Evolutionary conservation across 2,888 invertebrate genomes (phyloP), one percentile per base, ranked within the genome.

Genomic region (Masnerella sp.): DNA sequence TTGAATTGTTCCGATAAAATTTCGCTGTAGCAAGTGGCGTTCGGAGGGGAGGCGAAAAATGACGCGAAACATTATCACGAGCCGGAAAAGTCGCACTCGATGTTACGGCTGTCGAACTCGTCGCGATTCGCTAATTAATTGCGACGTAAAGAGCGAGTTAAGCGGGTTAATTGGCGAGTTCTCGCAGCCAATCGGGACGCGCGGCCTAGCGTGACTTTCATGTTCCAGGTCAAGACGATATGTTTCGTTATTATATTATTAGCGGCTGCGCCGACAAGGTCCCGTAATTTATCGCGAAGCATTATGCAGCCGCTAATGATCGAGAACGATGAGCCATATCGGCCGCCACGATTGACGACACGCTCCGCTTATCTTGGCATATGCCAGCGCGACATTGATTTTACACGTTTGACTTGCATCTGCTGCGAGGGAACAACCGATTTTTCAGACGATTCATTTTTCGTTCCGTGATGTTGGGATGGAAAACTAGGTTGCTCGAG

Each of bases 211-310:
- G 85, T 85, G 85, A 85, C 85, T 85, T 78, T 76, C 79, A 80
- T 79, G 79, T 84, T 84, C 75, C 83, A 84, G 84, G 85, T 84
- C 84, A 84, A 74, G 78, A 84, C 84, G 81, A 83, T 85, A 85
- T 84, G 84, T 84, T 85, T 84, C 75, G 79, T 79, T 81, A 83
- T 84, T 83, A 82, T 83, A 83, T 83, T 83, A 83, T 85, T 84
- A 84, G 78, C 71, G 45, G 76, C 70, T 74, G 45, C 49, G 28
- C 38, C 62, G 32, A 52, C 52, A 62, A 51, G 49, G 38, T 36
- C 40, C 58, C 45, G 52, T 77, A 76, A 78, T 78, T 78, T 78
- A 77, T 77, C 74, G 76, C 62, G 47, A 45, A 74, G 64, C 72
- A 75, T 73, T 76, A 74, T 65, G 47, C 45, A 38, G 36, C 20